These are phyloP conservation scores for Cynodonichthys magdalenae DNA, from an alignment of 2,797 vertebrate species.

Conservation along the genomic window DNA sequence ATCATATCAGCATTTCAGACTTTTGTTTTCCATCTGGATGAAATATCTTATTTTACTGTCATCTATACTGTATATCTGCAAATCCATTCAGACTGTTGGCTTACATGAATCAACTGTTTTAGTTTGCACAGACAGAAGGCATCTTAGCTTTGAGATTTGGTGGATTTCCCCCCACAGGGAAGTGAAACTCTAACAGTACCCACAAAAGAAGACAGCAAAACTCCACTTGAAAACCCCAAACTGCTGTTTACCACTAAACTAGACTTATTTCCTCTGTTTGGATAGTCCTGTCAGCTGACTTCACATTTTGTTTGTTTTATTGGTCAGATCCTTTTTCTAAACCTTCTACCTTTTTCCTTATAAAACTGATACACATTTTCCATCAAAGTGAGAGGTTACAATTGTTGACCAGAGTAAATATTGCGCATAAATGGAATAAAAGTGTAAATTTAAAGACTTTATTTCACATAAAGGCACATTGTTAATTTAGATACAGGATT, in stretches of 20 bases:
- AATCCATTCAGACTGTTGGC: conserved; percentile 10
- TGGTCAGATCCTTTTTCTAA: not conserved
- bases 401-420: conserved; percentile 75
- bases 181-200: conserved; percentile 59
- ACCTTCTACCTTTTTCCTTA: conserved; percentile 1
- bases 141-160: conserved; percentile 28
- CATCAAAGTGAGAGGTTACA: conserved; percentile 52
- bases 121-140: conserved; percentile 36
- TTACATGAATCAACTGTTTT: not conserved
- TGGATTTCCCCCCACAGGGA: conserved; percentile 64
- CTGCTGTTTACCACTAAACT: conserved; percentile 24
- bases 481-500: conserved; percentile 23
- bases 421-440: conserved; percentile 44
- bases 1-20: conserved; percentile 65
- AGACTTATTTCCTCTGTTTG: conserved; percentile 38
- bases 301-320: conserved; percentile 15
- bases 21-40: not conserved
- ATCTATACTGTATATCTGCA: not conserved
- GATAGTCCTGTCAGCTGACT: conserved; percentile 43
- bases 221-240: conserved; percentile 55
- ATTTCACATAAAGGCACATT: not conserved
- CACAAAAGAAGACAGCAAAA: conserved; percentile 46
- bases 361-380: conserved; percentile 33
- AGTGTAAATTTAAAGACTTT: conserved; percentile 65
- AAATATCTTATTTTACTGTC: conserved; percentile 12